Base-by-base conservation (phyloP, 1,140 invertebrate species). In the Formica selysi region DNA sequence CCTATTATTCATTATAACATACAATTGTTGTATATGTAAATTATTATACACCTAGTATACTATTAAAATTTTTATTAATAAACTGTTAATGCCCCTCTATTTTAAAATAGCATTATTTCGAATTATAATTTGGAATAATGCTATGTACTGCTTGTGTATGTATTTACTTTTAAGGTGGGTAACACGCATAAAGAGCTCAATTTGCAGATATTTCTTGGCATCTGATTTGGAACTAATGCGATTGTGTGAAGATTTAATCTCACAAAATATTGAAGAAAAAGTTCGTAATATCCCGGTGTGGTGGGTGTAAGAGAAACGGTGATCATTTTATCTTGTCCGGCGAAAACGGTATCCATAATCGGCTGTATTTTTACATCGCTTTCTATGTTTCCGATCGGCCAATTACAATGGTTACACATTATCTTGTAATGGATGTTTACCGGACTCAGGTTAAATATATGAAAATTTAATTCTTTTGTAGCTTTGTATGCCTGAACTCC, bases 381-480 rank as follows among this genome's bases (percentile, higher is more conserved):
- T 67, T 90, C 48, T 7, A 89, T 65, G 48, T 80, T 68, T 29
- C 71, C 85, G n/a, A 91, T 44, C 1, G 87, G 81, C 44, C 36
- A 84, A 26, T 89, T 83, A 16, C 48, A 38, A 29, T 89, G 68
- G 0, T 41, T 65, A 36, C 76, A 89, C 13, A 38, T 86, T 22
- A 94, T 85, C 78, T 86, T 76, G 67, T 89, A 94, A 67, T 88
- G 71, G 22, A 94, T 90, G 13, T 87, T 89, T 2, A 93, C 91
- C 8, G 64, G 19, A 83, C 91, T 92, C 29, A 89, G 88, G 81
- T 94, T 94, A 51, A 89, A 91, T 16, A 93, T 11, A 16, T 90
- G 73, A 22, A 94, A 91, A 62, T 68, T 83, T 13, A 89, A 57
- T 38, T 71, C 74, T 67, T 76, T 89, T 0, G 80, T 59, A 59